phyloP scores from a whole-genome alignment of 2,888 invertebrate genomes.

The Oegoconia quadripuncta region DNA sequence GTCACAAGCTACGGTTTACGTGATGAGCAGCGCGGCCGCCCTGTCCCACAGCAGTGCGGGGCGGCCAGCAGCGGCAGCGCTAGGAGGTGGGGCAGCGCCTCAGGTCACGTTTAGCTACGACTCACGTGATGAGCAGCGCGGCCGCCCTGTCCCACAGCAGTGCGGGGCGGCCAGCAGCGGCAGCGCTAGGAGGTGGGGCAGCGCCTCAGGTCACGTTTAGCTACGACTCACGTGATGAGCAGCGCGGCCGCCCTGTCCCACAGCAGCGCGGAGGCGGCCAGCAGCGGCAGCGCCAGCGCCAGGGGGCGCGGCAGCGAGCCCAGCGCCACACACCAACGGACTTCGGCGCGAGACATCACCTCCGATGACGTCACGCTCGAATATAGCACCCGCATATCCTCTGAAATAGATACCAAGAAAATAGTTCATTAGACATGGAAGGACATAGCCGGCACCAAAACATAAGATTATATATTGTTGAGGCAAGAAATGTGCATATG shows the following conservation, averaged over 20 bases:
- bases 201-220: too few relatives aligned
- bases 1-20: too few relatives aligned
- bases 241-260: constrained; percentile 44
- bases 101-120: too few relatives aligned
- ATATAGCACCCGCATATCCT: constrained; percentile 40
- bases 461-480: too few relatives aligned
- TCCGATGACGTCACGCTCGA: constrained; percentile 21
- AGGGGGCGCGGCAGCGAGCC: constrained; percentile 20
- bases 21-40: too few relatives aligned
- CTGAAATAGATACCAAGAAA: constrained; percentile 26
- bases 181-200: constrained; percentile 24
- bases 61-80: too few relatives aligned
- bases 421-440: too few relatives aligned
- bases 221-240: constrained; percentile 43
- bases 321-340: constrained; percentile 8
- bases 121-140: constrained; percentile 43
- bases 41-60: too few relatives aligned
- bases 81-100: too few relatives aligned
- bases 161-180: constrained; percentile 33
- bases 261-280: constrained; percentile 31
- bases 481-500: too few relatives aligned
- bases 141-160: constrained; percentile 40
- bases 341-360: constrained; percentile 20
- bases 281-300: constrained; percentile 31
- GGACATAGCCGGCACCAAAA: too few relatives aligned